These are phyloP conservation scores for Mormyrops boulengeri DNA, from an alignment of 2,797 vertebrate genomes.

Conservation along the genomic window DNA sequence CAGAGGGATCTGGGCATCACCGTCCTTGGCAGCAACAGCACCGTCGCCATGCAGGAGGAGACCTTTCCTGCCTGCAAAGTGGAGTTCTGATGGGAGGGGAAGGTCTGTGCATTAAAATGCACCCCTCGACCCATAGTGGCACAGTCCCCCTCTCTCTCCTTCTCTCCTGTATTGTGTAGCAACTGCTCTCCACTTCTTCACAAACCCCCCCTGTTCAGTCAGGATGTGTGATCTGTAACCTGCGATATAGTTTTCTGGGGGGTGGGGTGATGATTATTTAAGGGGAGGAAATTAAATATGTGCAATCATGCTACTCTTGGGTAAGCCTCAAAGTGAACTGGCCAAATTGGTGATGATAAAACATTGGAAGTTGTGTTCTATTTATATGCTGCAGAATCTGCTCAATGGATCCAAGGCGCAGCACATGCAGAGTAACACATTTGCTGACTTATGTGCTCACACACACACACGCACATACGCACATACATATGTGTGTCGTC, in stretches of 20 bases:
- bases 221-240: background rate
- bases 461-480: background rate
- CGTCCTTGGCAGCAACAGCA: slow-evolving; percentile 87
- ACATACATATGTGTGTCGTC: background rate
- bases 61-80: slow-evolving; percentile 94
- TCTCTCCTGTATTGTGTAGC: background rate
- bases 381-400: background rate
- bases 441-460: background rate
- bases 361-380: background rate
- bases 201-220: background rate
- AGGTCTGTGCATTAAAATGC: background rate
- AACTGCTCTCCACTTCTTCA: background rate
- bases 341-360: background rate
- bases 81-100: slow-evolving; percentile 66
- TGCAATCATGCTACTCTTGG: background rate
- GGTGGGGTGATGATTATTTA: background rate
- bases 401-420: background rate
- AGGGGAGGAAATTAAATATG: background rate
- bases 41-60: slow-evolving; percentile 92
- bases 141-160: background rate
- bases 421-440: background rate
- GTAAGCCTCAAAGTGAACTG: background rate
- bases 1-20: slow-evolving; percentile 75
- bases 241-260: background rate
- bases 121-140: slow-evolving; percentile 19